A percentile compares a stretch with the other conserved stretches of the same genome.
Conservation (phyloP, 2,113 vertebrate genomes). For the Neomonachus schauinslandi region DNA sequence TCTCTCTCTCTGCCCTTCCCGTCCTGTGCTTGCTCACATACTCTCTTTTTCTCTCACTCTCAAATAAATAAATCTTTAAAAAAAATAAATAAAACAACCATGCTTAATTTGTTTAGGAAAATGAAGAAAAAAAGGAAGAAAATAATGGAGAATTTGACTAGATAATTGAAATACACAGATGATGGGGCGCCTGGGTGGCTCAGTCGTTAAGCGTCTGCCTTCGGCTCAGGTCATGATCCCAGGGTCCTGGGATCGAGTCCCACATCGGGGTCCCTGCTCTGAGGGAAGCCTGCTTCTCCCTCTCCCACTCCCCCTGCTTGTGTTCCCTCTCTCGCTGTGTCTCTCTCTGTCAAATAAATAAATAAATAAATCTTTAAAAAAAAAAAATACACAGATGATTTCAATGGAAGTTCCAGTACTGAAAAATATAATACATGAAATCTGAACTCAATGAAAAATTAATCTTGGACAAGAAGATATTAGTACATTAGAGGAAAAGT, state of each 20-base stretch:
- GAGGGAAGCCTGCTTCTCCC: no score
- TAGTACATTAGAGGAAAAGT: neutral
- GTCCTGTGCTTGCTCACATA: neutral
- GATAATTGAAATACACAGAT: neutral
- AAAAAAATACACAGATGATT: neutral
- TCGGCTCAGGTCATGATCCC: no score
- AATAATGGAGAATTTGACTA: slow-evolving; percentile 40
- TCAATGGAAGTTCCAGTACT: slow-evolving; percentile 22
- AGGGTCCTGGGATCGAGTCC: no score
- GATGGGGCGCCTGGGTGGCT: neutral
- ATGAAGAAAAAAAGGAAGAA: neutral
- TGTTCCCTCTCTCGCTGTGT: no score
- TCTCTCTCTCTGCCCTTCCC: neutral
- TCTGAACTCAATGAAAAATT: slow-evolving; percentile 37
- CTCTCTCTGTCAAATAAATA: no score
- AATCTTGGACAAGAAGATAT: neutral
- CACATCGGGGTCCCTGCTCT: no score
- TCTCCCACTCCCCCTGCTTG: no score
- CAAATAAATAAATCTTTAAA: neutral
- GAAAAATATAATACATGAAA: slow-evolving; percentile 20
- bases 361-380: no score
- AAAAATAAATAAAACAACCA: neutral
- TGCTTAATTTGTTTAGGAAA: slow-evolving; percentile 6
- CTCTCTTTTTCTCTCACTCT: neutral
- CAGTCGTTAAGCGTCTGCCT: no score